phyloP scores from a whole-genome alignment of 2,797 vertebrate genomes.

The Lutjanus campechanus region DNA sequence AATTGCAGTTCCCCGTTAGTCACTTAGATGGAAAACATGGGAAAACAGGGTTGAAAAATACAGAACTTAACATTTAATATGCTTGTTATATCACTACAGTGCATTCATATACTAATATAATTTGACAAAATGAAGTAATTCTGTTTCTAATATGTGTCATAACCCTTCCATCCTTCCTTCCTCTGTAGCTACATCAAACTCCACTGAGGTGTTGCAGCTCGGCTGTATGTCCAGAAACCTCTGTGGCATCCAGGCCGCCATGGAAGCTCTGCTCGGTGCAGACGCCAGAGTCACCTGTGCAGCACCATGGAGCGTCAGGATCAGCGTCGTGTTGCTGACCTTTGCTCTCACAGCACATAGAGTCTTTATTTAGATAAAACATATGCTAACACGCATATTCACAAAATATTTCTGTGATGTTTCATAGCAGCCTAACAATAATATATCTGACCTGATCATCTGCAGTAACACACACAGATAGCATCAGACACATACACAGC shows the following conservation, averaged over 20 bases:
- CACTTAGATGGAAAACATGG: too few species aligned
- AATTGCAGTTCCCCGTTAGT: too few species aligned
- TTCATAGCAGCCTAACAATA: background rate
- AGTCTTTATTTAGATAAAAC: slow-evolving; percentile 16
- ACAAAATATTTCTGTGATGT: background rate
- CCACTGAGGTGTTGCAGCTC: rapidly evolving
- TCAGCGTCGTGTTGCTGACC: background rate
- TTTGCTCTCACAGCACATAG: background rate
- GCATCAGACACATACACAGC: background rate
- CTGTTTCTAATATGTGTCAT: background rate
- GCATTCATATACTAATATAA: too few species aligned
- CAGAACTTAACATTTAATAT: too few species aligned
- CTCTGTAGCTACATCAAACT: background rate
- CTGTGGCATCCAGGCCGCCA: background rate
- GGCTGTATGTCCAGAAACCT: slow-evolving; percentile 32
- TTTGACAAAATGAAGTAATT: background rate
- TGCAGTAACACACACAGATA: background rate
- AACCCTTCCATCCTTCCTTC: background rate
- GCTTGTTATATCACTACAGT: too few species aligned
- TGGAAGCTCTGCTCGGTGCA: background rate
- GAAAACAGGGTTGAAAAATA: too few species aligned
- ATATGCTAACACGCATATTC: background rate
- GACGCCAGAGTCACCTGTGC: background rate
- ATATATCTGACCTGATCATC: background rate
- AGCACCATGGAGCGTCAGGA: slow-evolving; percentile 6